Percentiles rank a stretch among this genome's conserved stretches.
These are phyloP conservation scores for Machaerirhynchus nigripectus DNA, from an alignment of 2,113 vertebrate genomes.

Conservation along the genomic window DNA sequence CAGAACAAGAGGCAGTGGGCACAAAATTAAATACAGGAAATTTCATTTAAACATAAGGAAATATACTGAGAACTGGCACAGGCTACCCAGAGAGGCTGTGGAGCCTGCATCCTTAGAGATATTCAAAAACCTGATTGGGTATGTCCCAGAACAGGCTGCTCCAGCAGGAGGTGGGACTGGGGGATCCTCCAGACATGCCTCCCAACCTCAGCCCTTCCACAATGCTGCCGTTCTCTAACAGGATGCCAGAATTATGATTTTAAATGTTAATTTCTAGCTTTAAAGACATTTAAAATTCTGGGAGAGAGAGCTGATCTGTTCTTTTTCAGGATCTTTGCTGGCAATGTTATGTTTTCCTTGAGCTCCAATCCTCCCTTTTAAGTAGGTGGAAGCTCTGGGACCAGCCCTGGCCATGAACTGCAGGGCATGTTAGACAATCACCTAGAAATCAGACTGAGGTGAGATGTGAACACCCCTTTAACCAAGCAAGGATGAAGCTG, in stretches of 20 bases:
- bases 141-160: neutral
- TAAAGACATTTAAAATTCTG: neutral
- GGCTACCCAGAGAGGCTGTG: neutral
- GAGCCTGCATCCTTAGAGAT: neutral
- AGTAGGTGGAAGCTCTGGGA: neutral
- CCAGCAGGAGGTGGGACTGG: neutral
- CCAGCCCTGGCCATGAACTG: neutral
- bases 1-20: neutral
- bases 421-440: neutral
- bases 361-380: neutral
- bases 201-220: neutral
- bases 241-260: neutral
- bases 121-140: neutral
- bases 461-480: neutral
- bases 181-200: neutral
- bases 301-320: neutral
- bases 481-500: neutral
- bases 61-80: neutral
- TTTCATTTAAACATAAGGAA: neutral
- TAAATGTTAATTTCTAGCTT: neutral
- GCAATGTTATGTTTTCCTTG: neutral
- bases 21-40: neutral
- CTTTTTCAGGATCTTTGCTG: neutral
- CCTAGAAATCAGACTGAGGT: fast-evolving
- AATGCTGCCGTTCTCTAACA: neutral